Evolutionary conservation across 2,797 vertebrate species (phyloP).

Genomic region (Dermochelys coriacea): DNA sequence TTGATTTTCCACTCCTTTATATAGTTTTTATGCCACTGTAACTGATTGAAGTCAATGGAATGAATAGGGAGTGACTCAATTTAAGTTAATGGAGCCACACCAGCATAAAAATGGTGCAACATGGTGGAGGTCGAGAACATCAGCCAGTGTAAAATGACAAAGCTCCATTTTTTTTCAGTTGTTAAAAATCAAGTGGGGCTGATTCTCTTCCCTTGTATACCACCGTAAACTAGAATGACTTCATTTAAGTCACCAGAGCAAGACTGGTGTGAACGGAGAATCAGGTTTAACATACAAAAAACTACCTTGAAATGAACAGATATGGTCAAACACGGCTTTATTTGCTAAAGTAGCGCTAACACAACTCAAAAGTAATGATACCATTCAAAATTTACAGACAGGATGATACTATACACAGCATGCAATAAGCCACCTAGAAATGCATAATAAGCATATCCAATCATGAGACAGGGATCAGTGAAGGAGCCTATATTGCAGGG

Average conservation of each 20-base stretch:
- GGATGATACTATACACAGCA: neutral
- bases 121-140: rapidly evolving
- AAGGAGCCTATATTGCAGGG: neutral
- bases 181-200: neutral
- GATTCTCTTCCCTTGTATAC: neutral
- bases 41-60: constrained; percentile 22
- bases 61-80: constrained; percentile 25
- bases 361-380: no score
- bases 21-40: neutral
- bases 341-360: constrained; percentile 2
- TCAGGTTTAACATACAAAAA: neutral
- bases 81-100: constrained; percentile 29
- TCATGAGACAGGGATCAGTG: constrained; percentile 19
- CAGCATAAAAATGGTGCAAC: neutral
- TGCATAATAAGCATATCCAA: neutral
- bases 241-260: neutral
- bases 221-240: neutral
- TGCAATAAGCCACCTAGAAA: rapidly evolving
- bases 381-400: constrained; percentile 12
- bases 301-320: neutral
- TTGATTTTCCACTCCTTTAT: constrained; percentile 40
- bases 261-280: neutral
- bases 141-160: rapidly evolving
- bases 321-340: neutral
- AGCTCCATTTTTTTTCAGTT: neutral